These are phyloP conservation scores for Papilio dardanus DNA, from an alignment of 1,140 invertebrate genomes.

Conservation along the genomic window DNA sequence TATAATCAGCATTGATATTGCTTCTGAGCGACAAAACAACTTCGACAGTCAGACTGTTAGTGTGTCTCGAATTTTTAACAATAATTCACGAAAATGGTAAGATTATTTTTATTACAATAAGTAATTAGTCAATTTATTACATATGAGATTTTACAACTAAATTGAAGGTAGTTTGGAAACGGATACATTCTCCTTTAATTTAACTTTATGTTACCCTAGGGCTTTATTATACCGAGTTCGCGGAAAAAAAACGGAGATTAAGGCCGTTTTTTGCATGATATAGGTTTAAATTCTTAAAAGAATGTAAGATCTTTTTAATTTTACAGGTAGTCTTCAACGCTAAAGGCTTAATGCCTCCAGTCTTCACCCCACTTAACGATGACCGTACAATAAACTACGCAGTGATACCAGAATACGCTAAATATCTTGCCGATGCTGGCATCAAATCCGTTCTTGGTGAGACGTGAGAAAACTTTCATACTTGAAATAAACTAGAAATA, in stretches of 20 bases:
- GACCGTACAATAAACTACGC: constrained; percentile 84
- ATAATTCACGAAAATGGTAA: constrained; percentile 3
- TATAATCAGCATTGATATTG: constrained; percentile 3
- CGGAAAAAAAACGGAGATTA: too few relatives aligned
- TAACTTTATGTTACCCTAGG: too few relatives aligned
- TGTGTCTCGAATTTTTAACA: neutral
- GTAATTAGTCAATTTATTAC: neutral
- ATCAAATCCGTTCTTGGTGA: constrained; percentile 87
- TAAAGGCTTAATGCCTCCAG: constrained; percentile 85
- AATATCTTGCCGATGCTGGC: constrained; percentile 83
- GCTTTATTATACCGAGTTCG: too few relatives aligned
- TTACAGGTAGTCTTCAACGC: constrained; percentile 59
- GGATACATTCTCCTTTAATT: too few relatives aligned
- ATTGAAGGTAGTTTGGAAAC: too few relatives aligned
- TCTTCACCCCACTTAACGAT: constrained; percentile 86
- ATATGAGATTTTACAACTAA: neutral
- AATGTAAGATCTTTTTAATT: neutral
- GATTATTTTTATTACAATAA: neutral
- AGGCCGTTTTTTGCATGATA: too few relatives aligned
- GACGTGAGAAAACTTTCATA: too few relatives aligned
- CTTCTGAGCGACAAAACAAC: constrained; percentile 1
- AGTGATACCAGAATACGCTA: constrained; percentile 85
- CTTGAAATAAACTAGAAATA: too few relatives aligned
- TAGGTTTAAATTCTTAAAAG: too few relatives aligned
- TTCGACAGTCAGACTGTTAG: neutral